phyloP scores from a whole-genome alignment of 2,888 invertebrate species.

The Celastrina argiolus region DNA sequence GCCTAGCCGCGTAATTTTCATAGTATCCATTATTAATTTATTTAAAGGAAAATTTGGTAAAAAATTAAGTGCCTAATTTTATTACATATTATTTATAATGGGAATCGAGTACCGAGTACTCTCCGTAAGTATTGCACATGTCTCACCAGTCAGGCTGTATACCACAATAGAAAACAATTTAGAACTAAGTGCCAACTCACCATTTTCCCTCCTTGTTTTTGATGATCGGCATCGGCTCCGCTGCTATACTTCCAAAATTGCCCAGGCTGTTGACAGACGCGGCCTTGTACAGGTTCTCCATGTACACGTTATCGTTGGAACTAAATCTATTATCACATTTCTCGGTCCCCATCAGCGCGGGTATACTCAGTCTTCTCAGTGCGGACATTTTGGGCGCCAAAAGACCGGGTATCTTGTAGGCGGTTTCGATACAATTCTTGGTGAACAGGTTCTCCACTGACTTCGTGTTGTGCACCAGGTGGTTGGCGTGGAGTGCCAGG shows the following conservation, averaged over 20 bases:
- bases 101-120: too few species aligned
- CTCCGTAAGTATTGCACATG: too few species aligned
- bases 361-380: conserved; percentile 63
- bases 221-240: conserved; percentile 68
- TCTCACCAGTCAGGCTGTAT: too few species aligned
- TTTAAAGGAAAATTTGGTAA: too few species aligned
- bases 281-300: conserved; percentile 68
- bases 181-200: conserved; percentile 42
- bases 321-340: conserved; percentile 63
- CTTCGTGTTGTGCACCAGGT: conserved; percentile 40
- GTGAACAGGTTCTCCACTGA: conserved; percentile 62
- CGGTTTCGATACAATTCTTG: conserved; percentile 43
- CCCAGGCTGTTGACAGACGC: conserved; percentile 69
- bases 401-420: conserved; percentile 50
- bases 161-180: too few species aligned
- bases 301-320: conserved; percentile 61
- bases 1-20: too few species aligned
- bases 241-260: conserved; percentile 62
- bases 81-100: too few species aligned
- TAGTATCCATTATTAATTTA: too few species aligned
- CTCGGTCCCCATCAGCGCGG: conserved; percentile 61
- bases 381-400: conserved; percentile 58
- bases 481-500: conserved; percentile 45
- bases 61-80: too few species aligned
- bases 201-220: conserved; percentile 74